Evolutionary conservation across 2,113 vertebrate genomes (phyloP), one percentile per base, ranked within the genome.

Genomic region (Labeo catla): DNA sequence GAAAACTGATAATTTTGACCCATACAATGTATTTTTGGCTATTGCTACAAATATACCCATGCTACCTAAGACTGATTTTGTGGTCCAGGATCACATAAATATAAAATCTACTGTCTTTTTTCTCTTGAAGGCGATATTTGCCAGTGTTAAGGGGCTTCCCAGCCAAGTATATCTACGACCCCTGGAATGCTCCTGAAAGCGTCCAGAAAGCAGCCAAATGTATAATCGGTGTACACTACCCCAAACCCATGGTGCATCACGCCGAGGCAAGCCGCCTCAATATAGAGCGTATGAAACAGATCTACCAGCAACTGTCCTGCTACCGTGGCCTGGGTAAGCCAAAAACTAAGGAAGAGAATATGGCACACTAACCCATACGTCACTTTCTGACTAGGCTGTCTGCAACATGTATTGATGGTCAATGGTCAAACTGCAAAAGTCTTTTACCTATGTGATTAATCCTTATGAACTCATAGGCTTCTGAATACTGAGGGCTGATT

Each of bases 261-360:
- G 97, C 98, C 0, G 98, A 98, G 88, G 96, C 97, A 85, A 98
- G 98, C 87, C 95, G 98, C 13, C 94, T 99, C 90, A 99, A 98
- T 91, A 99, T 99, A 47, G 98, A 99, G 88, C 95, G 98, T 34
- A 99, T 99, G 97, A 99, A 99, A 87, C 98, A 99, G 93, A 98
- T 99, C 92, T 99, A 98, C 92, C 97, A 98, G 93, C 98, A 99
- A 91, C 96, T 99, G 54, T 98, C 98, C 86, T 95, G 98, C 88
- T 99, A 99, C 87, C 94, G 98, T 89, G 98, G 98, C 90, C 95
- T 99, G 13, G 97, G 97, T 99, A 92, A 91, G 92, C 39, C 76
- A 10, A 21, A 19, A 3, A 34, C 1, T 21, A 16, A 5, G n/a
- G 2, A 59, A 59, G 59, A 43, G 10, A 74, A 73, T 47, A 47